phyloP scores from a whole-genome alignment of 1,140 invertebrate genomes.

The Micrasema minimum region DNA sequence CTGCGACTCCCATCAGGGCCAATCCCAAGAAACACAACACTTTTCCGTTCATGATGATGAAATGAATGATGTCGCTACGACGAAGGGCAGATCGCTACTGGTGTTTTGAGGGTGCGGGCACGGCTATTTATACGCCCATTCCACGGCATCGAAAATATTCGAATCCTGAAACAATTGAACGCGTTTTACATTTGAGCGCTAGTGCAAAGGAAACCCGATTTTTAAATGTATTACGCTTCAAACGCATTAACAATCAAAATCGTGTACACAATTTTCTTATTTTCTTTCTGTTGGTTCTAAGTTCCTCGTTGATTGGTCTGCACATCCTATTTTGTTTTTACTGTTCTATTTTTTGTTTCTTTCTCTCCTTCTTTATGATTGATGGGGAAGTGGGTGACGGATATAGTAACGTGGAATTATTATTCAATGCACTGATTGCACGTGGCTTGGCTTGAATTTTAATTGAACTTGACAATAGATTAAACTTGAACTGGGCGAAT shows the following conservation, averaged over 20 bases:
- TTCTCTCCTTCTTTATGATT: constrained; percentile 11
- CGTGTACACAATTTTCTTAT: neutral
- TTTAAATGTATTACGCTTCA: neutral
- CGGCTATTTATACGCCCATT: constrained; percentile 65
- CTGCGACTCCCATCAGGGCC: constrained; percentile 65
- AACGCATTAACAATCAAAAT: neutral
- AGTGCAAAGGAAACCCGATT: constrained; percentile 20
- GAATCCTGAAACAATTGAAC: constrained; percentile 7
- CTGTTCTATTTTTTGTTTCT: constrained; percentile 36
- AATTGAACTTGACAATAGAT: constrained; percentile 7
- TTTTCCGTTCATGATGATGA: constrained; percentile 61
- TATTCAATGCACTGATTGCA: neutral
- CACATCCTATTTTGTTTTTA: constrained; percentile 29
- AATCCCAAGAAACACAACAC: constrained; percentile 63
- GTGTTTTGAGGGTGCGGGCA: constrained; percentile 63
- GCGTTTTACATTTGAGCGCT: constrained; percentile 14
- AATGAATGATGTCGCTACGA: constrained; percentile 58
- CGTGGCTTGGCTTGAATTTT: constrained; percentile 10
- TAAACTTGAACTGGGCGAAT: neutral
- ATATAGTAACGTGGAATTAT: neutral
- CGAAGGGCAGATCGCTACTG: constrained; percentile 62
- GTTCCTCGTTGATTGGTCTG: constrained; percentile 6
- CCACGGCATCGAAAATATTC: neutral
- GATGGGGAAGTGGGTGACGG: constrained; percentile 24
- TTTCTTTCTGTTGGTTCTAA: neutral